Base-by-base conservation (phyloP, 2,113 vertebrate genomes). In the Turdus rufiventris region DNA sequence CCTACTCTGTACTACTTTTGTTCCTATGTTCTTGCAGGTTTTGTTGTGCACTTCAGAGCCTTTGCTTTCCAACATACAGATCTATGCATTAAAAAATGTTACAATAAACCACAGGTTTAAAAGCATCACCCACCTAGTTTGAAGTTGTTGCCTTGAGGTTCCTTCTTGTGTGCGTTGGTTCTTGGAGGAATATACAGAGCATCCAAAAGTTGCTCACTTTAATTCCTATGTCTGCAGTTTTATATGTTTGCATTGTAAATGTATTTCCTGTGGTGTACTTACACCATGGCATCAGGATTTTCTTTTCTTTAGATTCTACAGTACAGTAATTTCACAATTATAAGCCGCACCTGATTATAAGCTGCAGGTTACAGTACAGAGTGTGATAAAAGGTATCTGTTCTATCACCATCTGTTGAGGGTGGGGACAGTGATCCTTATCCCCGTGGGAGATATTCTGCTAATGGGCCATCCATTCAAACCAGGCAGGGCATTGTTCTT, bases 21-120 rank as follows among this genome's bases (percentile, higher is more conserved):
- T 51, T 43, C 60, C 34, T 34, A 3, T 20, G 14, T 70, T 79
- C 25, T 50, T 43, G 10, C 42, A 65, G 26, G 20, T 72, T 70
- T 18, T 18, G 14, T 25, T 0, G 0, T 2, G 18, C 6, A n/a
- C 23, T 23, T 38, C 25, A 42, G 5, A 4, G 7, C 54, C n/a
- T 68, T 1, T n/a, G 13, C 25, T 76, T 83, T 86, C 56, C 57
- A 33, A 50, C 5, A 10, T 20, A 40, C 0, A 62, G 16, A 5
- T 38, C 60, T 4, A 29, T 2, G 4, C 29, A 83, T 11, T 2
- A 5, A 13, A 34, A 76, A 70, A 19, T 87, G 28, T 74, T 56
- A 58, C 21, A 71, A 57, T 25, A 63, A 82, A 43, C 3, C 0
- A 0, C 3, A 12, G 14, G n/a, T 62, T 66, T 23, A 54, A 65